Conservation (phyloP, 2,113 vertebrate species). For the Zapus hudsonius region DNA sequence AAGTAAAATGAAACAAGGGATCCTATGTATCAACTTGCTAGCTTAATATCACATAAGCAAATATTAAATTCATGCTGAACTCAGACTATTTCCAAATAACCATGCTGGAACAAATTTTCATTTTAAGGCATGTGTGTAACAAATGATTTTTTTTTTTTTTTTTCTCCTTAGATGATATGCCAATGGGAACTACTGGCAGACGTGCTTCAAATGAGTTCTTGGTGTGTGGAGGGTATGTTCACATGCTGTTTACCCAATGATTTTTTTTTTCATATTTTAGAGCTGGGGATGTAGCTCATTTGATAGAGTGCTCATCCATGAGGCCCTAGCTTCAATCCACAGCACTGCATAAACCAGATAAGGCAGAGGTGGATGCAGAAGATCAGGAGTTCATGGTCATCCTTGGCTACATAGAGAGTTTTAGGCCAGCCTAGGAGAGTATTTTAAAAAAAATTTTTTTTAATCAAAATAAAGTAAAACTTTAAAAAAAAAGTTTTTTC, state of each 20-base stretch:
- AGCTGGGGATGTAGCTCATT: background rate
- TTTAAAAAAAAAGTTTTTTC: too few relatives aligned
- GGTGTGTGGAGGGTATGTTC: constrained; percentile 94
- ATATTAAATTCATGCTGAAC: background rate
- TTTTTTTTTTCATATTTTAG: background rate
- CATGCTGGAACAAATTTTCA: background rate
- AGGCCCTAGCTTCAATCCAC: background rate
- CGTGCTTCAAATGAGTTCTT: constrained; percentile 94
- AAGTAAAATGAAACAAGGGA: too few relatives aligned
- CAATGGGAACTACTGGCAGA: constrained; percentile 87
- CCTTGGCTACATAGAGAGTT: too few relatives aligned
- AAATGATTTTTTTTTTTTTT: constrained; percentile 29
- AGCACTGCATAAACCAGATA: background rate
- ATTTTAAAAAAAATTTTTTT: too few relatives aligned
- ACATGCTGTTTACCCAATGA: constrained; percentile 44
- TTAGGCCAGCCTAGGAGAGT: too few relatives aligned
- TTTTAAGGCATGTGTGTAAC: background rate
- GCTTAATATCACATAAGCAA: background rate
- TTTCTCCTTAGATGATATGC: constrained; percentile 90
- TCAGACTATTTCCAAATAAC: background rate
- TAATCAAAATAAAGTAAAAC: too few relatives aligned
- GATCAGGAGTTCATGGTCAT: too few relatives aligned
- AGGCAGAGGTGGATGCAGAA: background rate
- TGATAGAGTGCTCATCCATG: background rate
- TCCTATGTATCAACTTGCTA: too few relatives aligned